Conservation (phyloP, 2,888 invertebrate genomes). For the Calephelis perditalis region DNA sequence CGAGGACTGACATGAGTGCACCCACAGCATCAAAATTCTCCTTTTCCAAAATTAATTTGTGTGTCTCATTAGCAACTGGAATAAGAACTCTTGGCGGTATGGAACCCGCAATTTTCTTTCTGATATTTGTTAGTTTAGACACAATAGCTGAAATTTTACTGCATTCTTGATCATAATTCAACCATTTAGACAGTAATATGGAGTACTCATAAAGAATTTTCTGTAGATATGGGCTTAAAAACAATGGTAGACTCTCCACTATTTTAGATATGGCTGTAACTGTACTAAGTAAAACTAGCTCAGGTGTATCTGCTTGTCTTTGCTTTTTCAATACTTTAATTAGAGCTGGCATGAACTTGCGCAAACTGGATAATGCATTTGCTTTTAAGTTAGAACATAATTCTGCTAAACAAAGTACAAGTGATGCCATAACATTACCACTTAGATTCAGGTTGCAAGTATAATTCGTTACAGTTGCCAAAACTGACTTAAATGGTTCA, state of each 20-base stretch:
- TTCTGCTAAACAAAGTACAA: conserved; percentile 88
- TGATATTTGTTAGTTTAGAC: conserved; percentile 78
- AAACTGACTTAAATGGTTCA: conserved; percentile 82
- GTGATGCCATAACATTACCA: conserved; percentile 84
- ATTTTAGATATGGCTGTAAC: conserved; percentile 90
- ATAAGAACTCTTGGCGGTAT: conserved; percentile 87
- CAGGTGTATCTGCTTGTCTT: conserved; percentile 78
- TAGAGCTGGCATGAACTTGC: conserved; percentile 87
- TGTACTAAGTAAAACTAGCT: conserved; percentile 82
- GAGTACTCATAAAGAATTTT: conserved; percentile 83
- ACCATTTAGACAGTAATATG: conserved; percentile 75
- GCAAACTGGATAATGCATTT: conserved; percentile 85
- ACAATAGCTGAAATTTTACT: conserved; percentile 74
- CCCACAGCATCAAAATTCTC: conserved; percentile 80
- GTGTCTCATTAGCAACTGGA: conserved; percentile 84
- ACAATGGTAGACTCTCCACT: conserved; percentile 87
- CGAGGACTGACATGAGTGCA: conserved; percentile 86
- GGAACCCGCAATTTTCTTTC: conserved; percentile 81
- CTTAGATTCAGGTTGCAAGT: conserved; percentile 69
- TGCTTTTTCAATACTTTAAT: conserved; percentile 81
- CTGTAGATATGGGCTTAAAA: conserved; percentile 90
- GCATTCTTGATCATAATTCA: conserved; percentile 61
- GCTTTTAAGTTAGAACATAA: conserved; percentile 86
- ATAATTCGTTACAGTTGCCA: conserved; percentile 82
- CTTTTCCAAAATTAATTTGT: conserved; percentile 78